Evolutionary conservation across 2,113 vertebrate species (phyloP), one percentile per base, ranked within the genome.

Genomic region (Cynopterus brachyotis): DNA sequence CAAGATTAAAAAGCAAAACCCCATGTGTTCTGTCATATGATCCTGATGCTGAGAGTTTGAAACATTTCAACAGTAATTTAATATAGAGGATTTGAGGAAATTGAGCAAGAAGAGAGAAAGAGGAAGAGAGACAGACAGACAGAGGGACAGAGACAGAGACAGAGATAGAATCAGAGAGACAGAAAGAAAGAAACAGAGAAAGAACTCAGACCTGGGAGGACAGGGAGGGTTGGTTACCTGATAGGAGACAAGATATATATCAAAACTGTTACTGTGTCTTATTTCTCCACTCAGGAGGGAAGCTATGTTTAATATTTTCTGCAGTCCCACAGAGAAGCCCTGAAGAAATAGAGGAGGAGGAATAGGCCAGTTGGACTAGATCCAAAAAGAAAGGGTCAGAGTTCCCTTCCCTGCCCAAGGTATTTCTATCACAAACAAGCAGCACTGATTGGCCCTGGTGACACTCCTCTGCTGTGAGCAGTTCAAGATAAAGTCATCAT

Each of bases 41-140:
- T 92, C 22, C 28, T 84, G 66, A 91, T 92, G 94, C 82, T 96
- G 78, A 97, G 73, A 60, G 62, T 96, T 94, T 37, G 86, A 97
- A 85, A 97, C 79, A 95, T 97, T 98, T 97, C 95, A 98, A 80
- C 72, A 93, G 96, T 96, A 98, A 98, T 95, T 97, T 88, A 53
- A 97, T 97, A 97, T 92, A 98, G 81, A 47, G 73, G 0, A 16
- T 35, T 97, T 95, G 96, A 96, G 91, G 35, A 50, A 50, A 50
- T 50, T 50, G 50, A 50, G 50, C 50, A 50, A 50, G 50, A 50
- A 50, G 50, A 94, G 91, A 32, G 0, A 19, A 57, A 42, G 50
- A 73, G 80, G 66, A 37, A 28, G 67, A 69, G 11, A 93, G 88
- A 30, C 0, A 28, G 67, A 69, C 8, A 93, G 88, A 30, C 0